Evolutionary conservation across 2,888 invertebrate genomes (phyloP), one percentile per base, ranked within the genome.

Genomic region (Anoplius nigerrimus): DNA sequence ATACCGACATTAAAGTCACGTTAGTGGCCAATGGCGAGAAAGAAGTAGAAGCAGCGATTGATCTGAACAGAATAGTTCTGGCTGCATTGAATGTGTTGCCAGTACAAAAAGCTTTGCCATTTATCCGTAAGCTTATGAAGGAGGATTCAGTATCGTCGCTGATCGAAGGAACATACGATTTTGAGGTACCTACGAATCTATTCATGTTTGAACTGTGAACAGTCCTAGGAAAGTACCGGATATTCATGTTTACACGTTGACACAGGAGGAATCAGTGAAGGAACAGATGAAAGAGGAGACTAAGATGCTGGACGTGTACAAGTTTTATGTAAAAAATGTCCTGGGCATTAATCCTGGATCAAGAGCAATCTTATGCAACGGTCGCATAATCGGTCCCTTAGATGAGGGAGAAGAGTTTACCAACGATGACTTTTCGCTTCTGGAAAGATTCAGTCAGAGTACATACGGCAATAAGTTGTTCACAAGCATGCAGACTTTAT

Each of bases 331-430:
- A 63, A 93, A 93, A 76, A 92, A 93, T 62, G 93, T 95, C 8
- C 88, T 98, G 22, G 92, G 92, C 42, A 89, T 98, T 72, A 89
- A 90, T 20, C 90, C 91, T 15, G 93, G 94, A 2, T 91, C 92
- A 58, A 91, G 93, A 70, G 94, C 94, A 0, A 90, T 99, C 2
- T 90, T 98, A 16, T 94, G 95, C 66, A 99, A 99, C 90, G 97
- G 98, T 13, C 92, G 96, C 71, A 91, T 98, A 42, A 90, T 97
- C 66, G 99, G 98, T 0, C 97, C 98, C 0, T 90, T 99, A 6
- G 90, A 91, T 0, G 89, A 90, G 0, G 90, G 91, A 21, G 98
- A 98, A 86, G 89, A 89, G 21, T 97, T 99, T 86, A 93, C 93
- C 2, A 90, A 92, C 42, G 98, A 98, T 61, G 99, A 99, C 90